A percentile compares a stretch with the other conserved stretches of the same genome.
Evolutionary conservation across 2,888 invertebrate genomes (phyloP).

Genomic region (Chirona hameri): DNA sequence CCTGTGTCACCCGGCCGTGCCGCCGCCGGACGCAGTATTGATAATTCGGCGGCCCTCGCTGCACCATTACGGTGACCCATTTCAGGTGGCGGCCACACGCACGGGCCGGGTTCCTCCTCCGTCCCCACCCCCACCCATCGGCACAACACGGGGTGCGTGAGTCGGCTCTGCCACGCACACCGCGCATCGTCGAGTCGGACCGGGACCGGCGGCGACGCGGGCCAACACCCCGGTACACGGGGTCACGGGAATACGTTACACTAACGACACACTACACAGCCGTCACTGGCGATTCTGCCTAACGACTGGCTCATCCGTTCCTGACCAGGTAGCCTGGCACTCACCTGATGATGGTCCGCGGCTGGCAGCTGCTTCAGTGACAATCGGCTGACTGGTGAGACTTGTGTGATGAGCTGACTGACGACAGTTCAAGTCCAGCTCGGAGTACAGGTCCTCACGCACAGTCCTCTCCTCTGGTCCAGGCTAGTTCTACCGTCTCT

Average conservation of each 20-base stretch:
- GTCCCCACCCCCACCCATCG: background rate
- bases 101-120: too few relatives aligned
- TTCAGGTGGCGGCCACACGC: background rate
- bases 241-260: background rate
- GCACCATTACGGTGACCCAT: background rate
- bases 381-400: too few relatives aligned
- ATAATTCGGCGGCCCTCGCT: background rate
- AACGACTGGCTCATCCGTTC: background rate
- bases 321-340: too few relatives aligned
- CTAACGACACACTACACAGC: background rate
- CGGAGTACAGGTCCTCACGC: background rate
- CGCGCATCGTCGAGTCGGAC: background rate
- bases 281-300: background rate
- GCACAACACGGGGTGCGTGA: background rate
- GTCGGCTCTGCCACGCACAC: background rate
- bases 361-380: too few relatives aligned
- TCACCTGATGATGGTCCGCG: too few relatives aligned
- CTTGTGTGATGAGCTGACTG: background rate
- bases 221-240: background rate
- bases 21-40: background rate
- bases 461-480: too few relatives aligned
- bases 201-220: too few relatives aligned
- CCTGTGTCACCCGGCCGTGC: too few relatives aligned
- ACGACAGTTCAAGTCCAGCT: background rate
- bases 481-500: background rate